Conservation (phyloP, 2,888 invertebrate genomes). For the Phaonia tiefii region DNA sequence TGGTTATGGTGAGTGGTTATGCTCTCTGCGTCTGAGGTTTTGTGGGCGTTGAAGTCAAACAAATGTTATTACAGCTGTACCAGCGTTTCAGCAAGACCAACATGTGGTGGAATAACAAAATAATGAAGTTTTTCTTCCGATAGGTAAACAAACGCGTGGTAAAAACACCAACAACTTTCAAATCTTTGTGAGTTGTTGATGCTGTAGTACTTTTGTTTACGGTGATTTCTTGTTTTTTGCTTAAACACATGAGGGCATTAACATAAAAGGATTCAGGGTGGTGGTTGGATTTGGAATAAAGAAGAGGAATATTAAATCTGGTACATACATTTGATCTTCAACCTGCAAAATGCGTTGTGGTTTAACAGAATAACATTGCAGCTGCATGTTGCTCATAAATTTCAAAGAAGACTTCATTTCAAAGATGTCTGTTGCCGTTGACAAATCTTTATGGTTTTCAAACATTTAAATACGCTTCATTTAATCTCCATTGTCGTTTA, state of each 20-base stretch:
- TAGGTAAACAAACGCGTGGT: not conserved
- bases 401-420: no score
- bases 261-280: no score
- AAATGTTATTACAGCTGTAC: slow-evolving; percentile 9
- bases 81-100: not conserved
- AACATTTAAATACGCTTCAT: slow-evolving; percentile 24
- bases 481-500: slow-evolving; percentile 15
- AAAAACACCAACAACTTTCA: not conserved
- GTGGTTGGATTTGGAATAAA: no score
- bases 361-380: no score
- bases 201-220: not conserved
- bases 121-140: slow-evolving; percentile 1
- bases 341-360: no score
- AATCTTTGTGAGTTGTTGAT: not conserved
- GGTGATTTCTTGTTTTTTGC: not conserved
- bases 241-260: no score
- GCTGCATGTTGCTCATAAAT: no score
- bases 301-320: no score
- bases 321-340: no score
- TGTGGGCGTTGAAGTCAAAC: not conserved
- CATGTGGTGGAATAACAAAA: not conserved
- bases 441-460: slow-evolving; percentile 19
- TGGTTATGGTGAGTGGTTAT: not conserved
- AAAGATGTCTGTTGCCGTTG: no score
- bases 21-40: not conserved